Conservation (phyloP, 2,888 invertebrate genomes). For the Synergus itoensis region DNA sequence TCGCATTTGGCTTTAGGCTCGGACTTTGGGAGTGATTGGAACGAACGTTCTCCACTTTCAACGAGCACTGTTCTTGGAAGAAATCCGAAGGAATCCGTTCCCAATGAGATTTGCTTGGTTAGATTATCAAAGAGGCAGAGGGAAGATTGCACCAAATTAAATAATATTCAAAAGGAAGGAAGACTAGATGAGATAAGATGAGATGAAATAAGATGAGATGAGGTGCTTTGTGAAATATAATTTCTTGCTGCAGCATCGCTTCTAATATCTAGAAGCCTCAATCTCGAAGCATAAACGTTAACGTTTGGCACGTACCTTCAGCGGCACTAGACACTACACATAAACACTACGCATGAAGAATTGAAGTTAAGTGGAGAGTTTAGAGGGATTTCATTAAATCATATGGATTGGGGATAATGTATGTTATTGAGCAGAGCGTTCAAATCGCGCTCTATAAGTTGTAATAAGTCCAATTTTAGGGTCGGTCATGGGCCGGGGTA, state of each 20-base stretch:
- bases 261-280: background rate
- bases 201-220: background rate
- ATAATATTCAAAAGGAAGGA: background rate
- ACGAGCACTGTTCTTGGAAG: slow-evolving; percentile 59
- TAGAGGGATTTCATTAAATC: slow-evolving; percentile 79
- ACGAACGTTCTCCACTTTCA: slow-evolving; percentile 48
- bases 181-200: too few relatives aligned
- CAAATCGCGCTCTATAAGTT: slow-evolving; percentile 78
- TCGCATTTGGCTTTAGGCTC: slow-evolving; percentile 64
- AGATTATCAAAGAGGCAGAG: background rate
- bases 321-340: slow-evolving; percentile 47
- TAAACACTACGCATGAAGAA: slow-evolving; percentile 67
- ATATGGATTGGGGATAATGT: slow-evolving; percentile 78
- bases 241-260: background rate
- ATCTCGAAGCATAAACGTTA: slow-evolving; percentile 22
- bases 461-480: slow-evolving; percentile 78
- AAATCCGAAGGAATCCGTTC: slow-evolving; percentile 4
- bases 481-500: slow-evolving; percentile 74
- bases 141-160: background rate
- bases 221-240: background rate
- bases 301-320: slow-evolving; percentile 55
- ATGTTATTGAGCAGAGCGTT: slow-evolving; percentile 77
- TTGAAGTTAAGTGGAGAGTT: slow-evolving; percentile 77
- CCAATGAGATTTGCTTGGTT: background rate
- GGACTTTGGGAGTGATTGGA: slow-evolving; percentile 54